phyloP scores from a whole-genome alignment of 2,888 invertebrate species.

The Crossocerus cetratus region DNA sequence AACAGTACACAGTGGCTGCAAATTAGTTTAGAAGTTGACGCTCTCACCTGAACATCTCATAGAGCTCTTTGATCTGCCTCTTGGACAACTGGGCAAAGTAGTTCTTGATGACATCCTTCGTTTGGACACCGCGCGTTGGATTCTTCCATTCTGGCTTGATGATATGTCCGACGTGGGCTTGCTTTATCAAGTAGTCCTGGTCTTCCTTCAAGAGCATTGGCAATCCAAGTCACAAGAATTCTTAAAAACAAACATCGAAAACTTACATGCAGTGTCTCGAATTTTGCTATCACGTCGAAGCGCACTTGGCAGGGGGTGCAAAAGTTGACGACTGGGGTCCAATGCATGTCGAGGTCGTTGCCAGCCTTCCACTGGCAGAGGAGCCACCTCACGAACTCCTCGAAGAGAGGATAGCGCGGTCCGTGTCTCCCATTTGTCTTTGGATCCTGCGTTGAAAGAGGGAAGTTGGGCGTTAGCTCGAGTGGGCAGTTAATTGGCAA shows the following conservation, averaged over 20 bases:
- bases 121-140: constrained; percentile 86
- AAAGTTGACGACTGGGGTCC: constrained; percentile 90
- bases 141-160: constrained; percentile 91
- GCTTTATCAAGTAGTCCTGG: constrained; percentile 88
- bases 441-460: constrained; percentile 58
- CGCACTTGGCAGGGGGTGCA: constrained; percentile 92
- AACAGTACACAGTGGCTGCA: too few relatives aligned
- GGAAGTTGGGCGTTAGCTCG: too few relatives aligned
- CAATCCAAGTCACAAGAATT: too few relatives aligned
- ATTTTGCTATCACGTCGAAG: constrained; percentile 89
- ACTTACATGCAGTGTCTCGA: constrained; percentile 84
- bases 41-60: constrained; percentile 86
- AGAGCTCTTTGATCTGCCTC: constrained; percentile 86
- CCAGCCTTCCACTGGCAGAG: constrained; percentile 83
- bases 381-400: constrained; percentile 89
- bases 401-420: constrained; percentile 86
- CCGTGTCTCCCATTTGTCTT: constrained; percentile 73
- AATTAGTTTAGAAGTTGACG: too few relatives aligned
- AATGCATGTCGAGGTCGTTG: constrained; percentile 88
- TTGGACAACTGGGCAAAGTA: constrained; percentile 88
- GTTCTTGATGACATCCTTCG: constrained; percentile 84
- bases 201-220: constrained; percentile 80
- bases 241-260: too few relatives aligned
- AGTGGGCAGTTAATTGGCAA: too few relatives aligned
- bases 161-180: constrained; percentile 85